Conservation (phyloP, 2,888 invertebrate species). For the Imbricaverruca yamaguchii region DNA sequence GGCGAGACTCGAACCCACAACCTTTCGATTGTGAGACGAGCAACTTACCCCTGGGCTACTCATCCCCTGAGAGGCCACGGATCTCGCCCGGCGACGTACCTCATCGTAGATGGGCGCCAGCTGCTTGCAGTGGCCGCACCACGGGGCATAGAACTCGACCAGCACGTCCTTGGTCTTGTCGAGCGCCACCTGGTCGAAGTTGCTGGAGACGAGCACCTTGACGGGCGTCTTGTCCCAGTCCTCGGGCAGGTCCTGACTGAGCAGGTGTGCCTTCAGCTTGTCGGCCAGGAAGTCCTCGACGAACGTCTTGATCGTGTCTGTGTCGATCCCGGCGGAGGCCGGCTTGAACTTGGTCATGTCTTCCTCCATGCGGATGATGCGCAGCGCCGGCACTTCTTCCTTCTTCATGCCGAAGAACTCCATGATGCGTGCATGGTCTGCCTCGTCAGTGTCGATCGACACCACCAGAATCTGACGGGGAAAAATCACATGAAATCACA, state of each 20-base stretch:
- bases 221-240: slow-evolving; percentile 97
- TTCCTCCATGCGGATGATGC: slow-evolving; percentile 89
- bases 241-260: slow-evolving; percentile 86
- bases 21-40: too few relatives aligned
- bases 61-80: too few relatives aligned
- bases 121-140: slow-evolving; percentile 80
- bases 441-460: slow-evolving; percentile 87
- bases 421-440: slow-evolving; percentile 92
- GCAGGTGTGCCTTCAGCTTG: slow-evolving; percentile 87
- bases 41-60: too few relatives aligned
- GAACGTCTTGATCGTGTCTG: slow-evolving; percentile 65
- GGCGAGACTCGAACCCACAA: too few relatives aligned
- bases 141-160: slow-evolving; percentile 98
- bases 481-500: slow-evolving; percentile 21
- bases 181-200: slow-evolving; percentile 88
- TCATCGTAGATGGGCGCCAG: slow-evolving; percentile 89
- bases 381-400: slow-evolving; percentile 80
- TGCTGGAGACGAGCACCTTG: slow-evolving; percentile 84
- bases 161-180: slow-evolving; percentile 83
- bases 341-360: slow-evolving; percentile 99
- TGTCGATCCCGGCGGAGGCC: slow-evolving; percentile 57
- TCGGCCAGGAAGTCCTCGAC: slow-evolving; percentile 83
- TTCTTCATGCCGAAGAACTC: slow-evolving; percentile 99
- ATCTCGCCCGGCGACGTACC: slow-evolving; percentile 35
- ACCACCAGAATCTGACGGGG: slow-evolving; percentile 72